Base-by-base conservation (phyloP, 2,797 vertebrate genomes). In the Halcyon chelicuti region DNA sequence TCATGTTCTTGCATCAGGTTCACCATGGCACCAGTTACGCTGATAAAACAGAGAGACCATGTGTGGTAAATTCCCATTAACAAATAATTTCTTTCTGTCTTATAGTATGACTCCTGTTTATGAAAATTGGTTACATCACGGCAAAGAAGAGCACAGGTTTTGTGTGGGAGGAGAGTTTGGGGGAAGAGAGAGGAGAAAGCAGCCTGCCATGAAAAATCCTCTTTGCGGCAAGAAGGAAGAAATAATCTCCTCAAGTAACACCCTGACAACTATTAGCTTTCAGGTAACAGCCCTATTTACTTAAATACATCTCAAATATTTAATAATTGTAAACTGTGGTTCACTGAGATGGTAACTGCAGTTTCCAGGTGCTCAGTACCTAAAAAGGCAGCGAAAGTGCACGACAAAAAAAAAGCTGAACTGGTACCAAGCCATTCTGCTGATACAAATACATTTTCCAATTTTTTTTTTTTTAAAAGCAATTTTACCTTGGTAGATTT, bases 401-500 rank as follows among this genome's bases (percentile, higher is more conserved):
- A 31, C 11, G 10, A 15, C 5, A 57, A 39, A 39, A 49, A 28
- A 16, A 60, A 39, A 44, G 2, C n/a, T 42, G 12, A 72, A 35
- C 5, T 31, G 16, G 40, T 75, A 86, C 31, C 70, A 80, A 84
- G 49, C 3, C 6, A 44, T 80, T 83, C 49, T 49, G 44, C 88
- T 81, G 86, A 60, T 52, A 82, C 10, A 79, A 68, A 89, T 26
- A 33, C 25, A 10, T 76, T 42, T 25, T 4, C 2, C 37, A 16
- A 10, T 4, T 2, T 20, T 40, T 39, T 37, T 37, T 37, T 62
- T 62, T 76, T 63, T 42, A 0, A 0, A 65, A 88, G 76, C 49
- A 84, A 90, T 81, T 94, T 90, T 88, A 86, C 88, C 76, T 77
- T 20, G 20, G 52, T 74, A 78, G 88, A 84, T 88, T 93, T 95